These are phyloP conservation scores for Drosophila meridiana DNA, from an alignment of 2,888 invertebrate genomes.

Conservation along the genomic window DNA sequence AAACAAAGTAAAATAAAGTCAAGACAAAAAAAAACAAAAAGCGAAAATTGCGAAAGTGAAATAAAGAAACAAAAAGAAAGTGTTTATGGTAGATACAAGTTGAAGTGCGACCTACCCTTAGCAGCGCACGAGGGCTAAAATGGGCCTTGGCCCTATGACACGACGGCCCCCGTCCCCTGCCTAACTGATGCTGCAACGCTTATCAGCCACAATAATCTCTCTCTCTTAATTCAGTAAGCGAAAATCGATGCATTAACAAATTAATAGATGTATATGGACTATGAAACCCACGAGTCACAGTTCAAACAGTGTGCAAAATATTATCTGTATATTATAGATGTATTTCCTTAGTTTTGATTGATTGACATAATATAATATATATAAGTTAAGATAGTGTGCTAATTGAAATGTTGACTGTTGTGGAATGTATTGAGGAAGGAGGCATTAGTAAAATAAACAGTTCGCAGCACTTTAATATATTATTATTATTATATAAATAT, in stretches of 20 bases:
- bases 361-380: background rate
- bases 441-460: too few species aligned
- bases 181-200: conserved; percentile 32
- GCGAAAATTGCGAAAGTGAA: conserved; percentile 4
- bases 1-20: conserved; percentile 6
- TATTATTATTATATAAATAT: too few species aligned
- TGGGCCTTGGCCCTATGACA: conserved; percentile 45
- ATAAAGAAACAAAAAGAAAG: conserved; percentile 32
- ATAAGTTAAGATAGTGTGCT: background rate
- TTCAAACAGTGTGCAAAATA: background rate
- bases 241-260: conserved; percentile 63
- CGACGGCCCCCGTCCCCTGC: background rate
- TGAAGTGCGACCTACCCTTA: conserved; percentile 30
- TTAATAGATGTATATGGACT: conserved; percentile 21
- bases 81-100: conserved; percentile 11
- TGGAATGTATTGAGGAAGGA: too few species aligned
- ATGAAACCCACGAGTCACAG: conserved; percentile 6
- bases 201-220: conserved; percentile 61
- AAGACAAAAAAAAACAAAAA: conserved; percentile 25
- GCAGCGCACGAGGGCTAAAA: conserved; percentile 1
- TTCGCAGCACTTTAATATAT: too few species aligned
- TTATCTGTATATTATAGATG: background rate
- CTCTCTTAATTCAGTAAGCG: conserved; percentile 48
- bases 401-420: background rate
- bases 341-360: background rate